These are phyloP conservation scores for Microctenopoma stevenorrisi DNA, from an alignment of 2,797 vertebrate species.

Conservation along the genomic window DNA sequence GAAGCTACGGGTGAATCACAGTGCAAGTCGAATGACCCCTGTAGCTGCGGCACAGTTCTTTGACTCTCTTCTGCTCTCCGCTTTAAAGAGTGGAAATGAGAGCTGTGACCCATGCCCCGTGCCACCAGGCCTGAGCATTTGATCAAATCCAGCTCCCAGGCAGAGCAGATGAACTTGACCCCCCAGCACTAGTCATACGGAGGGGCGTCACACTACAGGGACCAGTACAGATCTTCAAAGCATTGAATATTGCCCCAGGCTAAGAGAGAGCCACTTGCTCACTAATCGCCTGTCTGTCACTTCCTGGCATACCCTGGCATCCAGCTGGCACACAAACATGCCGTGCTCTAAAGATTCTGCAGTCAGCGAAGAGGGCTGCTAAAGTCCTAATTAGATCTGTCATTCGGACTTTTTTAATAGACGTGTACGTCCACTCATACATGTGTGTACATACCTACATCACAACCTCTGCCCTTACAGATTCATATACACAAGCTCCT, in stretches of 20 bases:
- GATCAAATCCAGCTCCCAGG: conserved; percentile 66
- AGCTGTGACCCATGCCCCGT: conserved; percentile 55
- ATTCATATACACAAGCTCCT: conserved; percentile 13
- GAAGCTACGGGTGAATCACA: conserved; percentile 23
- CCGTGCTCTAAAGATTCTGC: conserved; percentile 54
- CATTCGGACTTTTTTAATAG: conserved; percentile 24
- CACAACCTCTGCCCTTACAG: background rate
- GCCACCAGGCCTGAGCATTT: conserved; percentile 59
- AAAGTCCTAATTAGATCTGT: conserved; percentile 49
- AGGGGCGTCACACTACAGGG: conserved; percentile 60
- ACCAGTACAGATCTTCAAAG: conserved; percentile 71
- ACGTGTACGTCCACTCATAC: conserved; percentile 4
- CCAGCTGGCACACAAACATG: conserved; percentile 71
- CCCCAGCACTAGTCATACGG: conserved; percentile 52
- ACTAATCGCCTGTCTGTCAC: conserved; percentile 77
- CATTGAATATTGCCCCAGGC: conserved; percentile 56
- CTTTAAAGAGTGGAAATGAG: conserved; percentile 60
- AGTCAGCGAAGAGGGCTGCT: conserved; percentile 45
- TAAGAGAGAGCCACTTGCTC: conserved; percentile 73
- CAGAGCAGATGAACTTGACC: conserved; percentile 67
- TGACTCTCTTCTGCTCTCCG: conserved; percentile 36
- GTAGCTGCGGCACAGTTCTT: conserved; percentile 31
- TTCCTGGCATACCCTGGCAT: conserved; percentile 71
- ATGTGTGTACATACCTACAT: conserved; percentile 5
- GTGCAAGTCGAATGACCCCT: conserved; percentile 32